phyloP scores from a whole-genome alignment of 2,797 vertebrate species.

The Brotula barbata region DNA sequence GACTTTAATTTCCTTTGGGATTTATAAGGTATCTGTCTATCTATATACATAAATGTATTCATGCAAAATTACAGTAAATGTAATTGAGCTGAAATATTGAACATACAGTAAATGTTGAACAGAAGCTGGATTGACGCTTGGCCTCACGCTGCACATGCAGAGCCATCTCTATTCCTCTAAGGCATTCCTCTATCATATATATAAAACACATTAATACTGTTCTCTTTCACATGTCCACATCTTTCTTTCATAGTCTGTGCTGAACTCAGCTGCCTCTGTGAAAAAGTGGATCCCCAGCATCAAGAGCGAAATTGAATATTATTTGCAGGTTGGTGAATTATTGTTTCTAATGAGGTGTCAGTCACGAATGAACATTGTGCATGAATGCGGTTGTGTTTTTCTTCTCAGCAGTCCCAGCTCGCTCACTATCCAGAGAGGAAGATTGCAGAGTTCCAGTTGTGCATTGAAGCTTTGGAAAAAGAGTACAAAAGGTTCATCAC shows the following conservation, averaged over 20 bases:
- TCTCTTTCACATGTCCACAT: not conserved
- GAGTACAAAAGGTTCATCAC: conserved; percentile 79
- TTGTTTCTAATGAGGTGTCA: not conserved
- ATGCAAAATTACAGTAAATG: no score
- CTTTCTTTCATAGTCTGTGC: conserved; percentile 67
- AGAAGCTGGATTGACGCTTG: no score
- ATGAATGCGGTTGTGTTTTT: not conserved
- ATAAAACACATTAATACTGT: not conserved
- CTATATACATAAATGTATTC: no score
- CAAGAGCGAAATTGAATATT: conserved; percentile 83
- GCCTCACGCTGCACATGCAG: no score
- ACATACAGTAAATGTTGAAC: no score
- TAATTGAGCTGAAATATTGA: no score
- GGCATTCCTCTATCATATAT: no score
- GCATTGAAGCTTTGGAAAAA: conserved; percentile 75
- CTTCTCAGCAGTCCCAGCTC: conserved; percentile 81
- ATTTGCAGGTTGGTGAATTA: conserved; percentile 74
- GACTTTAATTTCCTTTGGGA: no score
- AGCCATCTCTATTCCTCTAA: no score
- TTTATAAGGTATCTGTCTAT: no score
- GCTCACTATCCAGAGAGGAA: conserved; percentile 84
- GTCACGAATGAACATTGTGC: not conserved
- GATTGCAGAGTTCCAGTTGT: conserved; percentile 79
- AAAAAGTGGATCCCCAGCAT: conserved; percentile 85
- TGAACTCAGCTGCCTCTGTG: conserved; percentile 75